Conservation (phyloP, 2,797 vertebrate genomes). For the Oophaga sylvatica region DNA sequence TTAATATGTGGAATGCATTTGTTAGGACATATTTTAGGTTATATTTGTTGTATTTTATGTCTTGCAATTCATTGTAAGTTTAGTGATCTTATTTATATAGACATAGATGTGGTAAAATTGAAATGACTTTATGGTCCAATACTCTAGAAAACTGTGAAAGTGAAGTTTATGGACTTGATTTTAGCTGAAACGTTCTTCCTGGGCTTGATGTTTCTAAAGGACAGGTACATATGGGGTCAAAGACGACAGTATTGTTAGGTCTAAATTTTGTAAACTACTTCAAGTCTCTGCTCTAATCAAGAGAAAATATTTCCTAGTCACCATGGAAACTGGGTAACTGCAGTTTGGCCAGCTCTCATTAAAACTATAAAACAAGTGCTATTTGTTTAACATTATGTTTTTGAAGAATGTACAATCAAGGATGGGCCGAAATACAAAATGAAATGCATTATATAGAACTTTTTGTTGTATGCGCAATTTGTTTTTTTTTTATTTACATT, state of each 20-base stretch:
- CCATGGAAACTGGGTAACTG: constrained; percentile 27
- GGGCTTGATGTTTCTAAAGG: background rate
- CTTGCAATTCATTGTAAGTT: background rate
- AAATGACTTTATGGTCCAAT: background rate
- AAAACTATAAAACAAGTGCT: constrained; percentile 25
- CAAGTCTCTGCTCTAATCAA: constrained; percentile 8
- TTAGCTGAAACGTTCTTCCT: background rate
- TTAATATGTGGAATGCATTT: background rate
- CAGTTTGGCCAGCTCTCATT: constrained; percentile 13
- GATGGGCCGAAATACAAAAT: background rate
- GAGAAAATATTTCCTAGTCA: constrained; percentile 20
- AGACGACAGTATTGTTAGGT: background rate
- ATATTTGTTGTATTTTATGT: background rate
- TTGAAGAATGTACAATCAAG: background rate
- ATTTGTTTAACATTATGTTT: constrained; percentile 7
- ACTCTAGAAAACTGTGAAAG: background rate
- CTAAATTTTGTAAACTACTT: constrained; percentile 10
- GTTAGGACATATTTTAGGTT: background rate
- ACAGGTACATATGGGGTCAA: background rate
- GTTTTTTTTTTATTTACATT: background rate
- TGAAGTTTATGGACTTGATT: background rate
- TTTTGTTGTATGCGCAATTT: background rate
- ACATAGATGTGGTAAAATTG: background rate
- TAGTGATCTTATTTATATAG: background rate
- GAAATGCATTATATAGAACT: background rate